phyloP scores from a whole-genome alignment of 2,113 vertebrate genomes.

The Clarias batrachus region DNA sequence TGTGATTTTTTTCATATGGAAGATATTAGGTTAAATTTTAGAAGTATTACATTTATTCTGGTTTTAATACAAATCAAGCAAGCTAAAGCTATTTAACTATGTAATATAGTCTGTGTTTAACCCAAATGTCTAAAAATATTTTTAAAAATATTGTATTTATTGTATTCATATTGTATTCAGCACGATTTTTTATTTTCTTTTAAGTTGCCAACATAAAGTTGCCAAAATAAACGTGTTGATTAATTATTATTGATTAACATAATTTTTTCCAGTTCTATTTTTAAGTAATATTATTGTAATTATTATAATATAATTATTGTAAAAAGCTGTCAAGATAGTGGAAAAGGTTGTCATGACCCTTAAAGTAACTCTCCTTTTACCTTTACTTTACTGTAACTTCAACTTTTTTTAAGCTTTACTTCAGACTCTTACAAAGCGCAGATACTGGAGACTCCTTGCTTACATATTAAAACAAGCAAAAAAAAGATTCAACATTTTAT shows the following conservation, averaged over 20 bases:
- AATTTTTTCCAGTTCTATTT: too few species aligned
- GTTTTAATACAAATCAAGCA: background rate
- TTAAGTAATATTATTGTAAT: background rate
- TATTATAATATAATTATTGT: background rate
- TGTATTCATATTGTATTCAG: too few species aligned
- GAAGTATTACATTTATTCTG: background rate
- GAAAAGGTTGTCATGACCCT: background rate
- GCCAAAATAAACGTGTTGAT: background rate
- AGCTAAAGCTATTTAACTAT: background rate
- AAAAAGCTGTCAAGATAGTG: background rate
- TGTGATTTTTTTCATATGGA: too few species aligned
- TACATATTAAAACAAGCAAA: background rate
- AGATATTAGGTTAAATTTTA: background rate
- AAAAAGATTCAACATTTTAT: too few species aligned
- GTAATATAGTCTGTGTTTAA: background rate
- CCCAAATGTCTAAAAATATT: too few species aligned
- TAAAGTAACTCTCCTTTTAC: too few species aligned
- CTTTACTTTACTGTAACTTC: too few species aligned
- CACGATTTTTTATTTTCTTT: too few species aligned
- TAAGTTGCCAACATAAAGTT: background rate
- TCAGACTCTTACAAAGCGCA: background rate
- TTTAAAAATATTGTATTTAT: too few species aligned
- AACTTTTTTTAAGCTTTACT: background rate
- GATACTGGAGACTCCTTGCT: background rate
- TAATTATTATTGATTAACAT: background rate